Evolutionary conservation across 2,888 invertebrate genomes (phyloP).

Genomic region (Formica aserva): DNA sequence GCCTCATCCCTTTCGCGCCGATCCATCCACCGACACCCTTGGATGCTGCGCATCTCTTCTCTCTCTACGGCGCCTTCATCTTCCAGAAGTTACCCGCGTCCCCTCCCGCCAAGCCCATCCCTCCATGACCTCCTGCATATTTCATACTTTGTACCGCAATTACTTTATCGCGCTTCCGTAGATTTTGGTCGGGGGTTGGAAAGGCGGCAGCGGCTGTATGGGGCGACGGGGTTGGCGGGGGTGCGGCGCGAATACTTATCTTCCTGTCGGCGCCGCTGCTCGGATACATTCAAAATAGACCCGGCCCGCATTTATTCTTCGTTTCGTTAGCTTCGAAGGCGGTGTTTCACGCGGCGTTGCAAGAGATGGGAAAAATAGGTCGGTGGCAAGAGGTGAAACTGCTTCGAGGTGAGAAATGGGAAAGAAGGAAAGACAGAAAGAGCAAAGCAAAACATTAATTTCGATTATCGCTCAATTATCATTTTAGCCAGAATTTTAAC

Average conservation of each 20-base stretch:
- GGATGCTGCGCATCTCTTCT: constrained; percentile 46
- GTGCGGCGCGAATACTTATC: constrained; percentile 68
- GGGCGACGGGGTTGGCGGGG: constrained; percentile 37
- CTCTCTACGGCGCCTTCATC: constrained; percentile 56
- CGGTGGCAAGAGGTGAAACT: constrained; percentile 28
- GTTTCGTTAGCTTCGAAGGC: constrained; percentile 49
- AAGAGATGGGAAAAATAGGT: constrained; percentile 44
- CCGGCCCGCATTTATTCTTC: constrained; percentile 47
- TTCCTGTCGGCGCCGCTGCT: constrained; percentile 66
- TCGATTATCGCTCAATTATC: constrained; percentile 10
- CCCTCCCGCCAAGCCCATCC: not conserved
- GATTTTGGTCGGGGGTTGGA: constrained; percentile 68
- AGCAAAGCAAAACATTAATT: constrained; percentile 11
- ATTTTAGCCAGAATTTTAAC: constrained; percentile 17
- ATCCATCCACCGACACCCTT: constrained; percentile 60
- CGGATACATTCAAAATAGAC: constrained; percentile 67
- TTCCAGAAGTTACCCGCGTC: constrained; percentile 55
- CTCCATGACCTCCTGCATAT: constrained; percentile 76
- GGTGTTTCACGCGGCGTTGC: constrained; percentile 15
- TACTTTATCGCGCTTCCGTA: constrained; percentile 78
- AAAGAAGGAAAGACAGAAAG: not conserved
- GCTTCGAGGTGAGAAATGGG: constrained; percentile 25
- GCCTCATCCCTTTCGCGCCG: constrained; percentile 55
- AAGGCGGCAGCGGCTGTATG: constrained; percentile 37
- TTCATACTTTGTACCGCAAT: constrained; percentile 79